Percentiles rank a stretch among this genome's conserved stretches.
These are phyloP conservation scores for Rattus norvegicus DNA, from an alignment of 2,113 vertebrate species.

Conservation along the genomic window GRCr8 NC_086034.1:40747001-40747500, in stretches of 20 bases:
- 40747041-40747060: neutral
- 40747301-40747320: neutral
- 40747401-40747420: neutral
- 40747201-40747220: neutral
- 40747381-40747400: neutral
- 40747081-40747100: neutral
- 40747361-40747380: neutral
- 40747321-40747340: neutral
- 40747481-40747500: neutral
- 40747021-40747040: neutral
- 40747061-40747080: neutral
- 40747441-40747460: neutral
- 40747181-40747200: neutral
- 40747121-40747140: neutral
- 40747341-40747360: neutral
- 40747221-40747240: neutral
- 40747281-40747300: neutral
- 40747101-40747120: neutral
- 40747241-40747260: neutral
- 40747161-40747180: neutral
- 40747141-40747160: neutral
- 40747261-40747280: neutral
- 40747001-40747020: neutral
- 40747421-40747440: neutral
- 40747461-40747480: neutral